Base-by-base conservation (phyloP, 1,140 invertebrate species). In the Ips nitidus region DNA sequence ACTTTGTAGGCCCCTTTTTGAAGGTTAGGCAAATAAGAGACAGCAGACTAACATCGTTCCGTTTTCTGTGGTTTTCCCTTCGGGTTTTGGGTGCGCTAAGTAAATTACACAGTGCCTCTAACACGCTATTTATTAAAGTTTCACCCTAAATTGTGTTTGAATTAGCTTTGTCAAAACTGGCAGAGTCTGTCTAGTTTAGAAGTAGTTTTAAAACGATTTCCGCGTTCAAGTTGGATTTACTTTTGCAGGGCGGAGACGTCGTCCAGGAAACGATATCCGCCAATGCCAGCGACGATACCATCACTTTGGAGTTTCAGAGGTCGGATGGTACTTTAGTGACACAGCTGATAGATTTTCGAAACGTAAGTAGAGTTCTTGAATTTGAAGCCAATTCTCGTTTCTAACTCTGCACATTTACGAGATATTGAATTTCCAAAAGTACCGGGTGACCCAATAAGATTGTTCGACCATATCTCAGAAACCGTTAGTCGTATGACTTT, bases 281-380 rank as follows among this genome's bases (percentile, higher is more conserved):
- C 8, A 97, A 98, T 82, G 90, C 94, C 55, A 91, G 88, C 47
- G 92, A 95, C 73, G 94, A 98, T 81, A 89, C 91, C 39, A 91
- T 97, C 55, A 91, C 86, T 5, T 81, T 98, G 64, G 93, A 97
- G 79, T 96, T 96, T 77, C 89, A 94, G 80, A 86, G 93, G 69
- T 90, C 92, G 2, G 95, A 98, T 81, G 95, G 94, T 56, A 94
- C 94, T 5, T 85, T 94, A 71, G 88, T 98, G 41, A 95, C 93
- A 4, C 94, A 97, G 80, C 87, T 97, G 42, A 92, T 97, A 66
- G 95, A 98, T 81, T 97, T 97, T 80, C 91, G 90, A 85, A 94
- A 94, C 85, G 94, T 95, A 86, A 89, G 89, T 87, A 52, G 50
- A 71, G 7, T 50, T 59, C n/a, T 56, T 8, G 37, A 42, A 41